Evolutionary conservation across 1,140 invertebrate species (phyloP).

Genomic region (Antheraea mylitta): DNA sequence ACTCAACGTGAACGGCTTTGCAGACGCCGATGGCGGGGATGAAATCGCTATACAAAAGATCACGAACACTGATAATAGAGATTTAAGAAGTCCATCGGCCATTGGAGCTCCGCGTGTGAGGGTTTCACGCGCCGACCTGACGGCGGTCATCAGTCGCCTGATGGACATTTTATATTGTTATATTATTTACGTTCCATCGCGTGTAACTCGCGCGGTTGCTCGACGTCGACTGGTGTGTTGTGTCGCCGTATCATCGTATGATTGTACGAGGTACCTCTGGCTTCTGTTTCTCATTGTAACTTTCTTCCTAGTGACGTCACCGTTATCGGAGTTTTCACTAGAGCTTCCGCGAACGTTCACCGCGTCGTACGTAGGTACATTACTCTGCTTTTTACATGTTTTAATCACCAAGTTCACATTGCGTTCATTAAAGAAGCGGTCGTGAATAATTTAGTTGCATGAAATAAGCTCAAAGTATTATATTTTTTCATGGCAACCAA

Average conservation of each 20-base stretch:
- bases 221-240: slow-evolving; percentile 32
- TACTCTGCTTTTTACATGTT: neutral
- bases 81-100: slow-evolving; percentile 60
- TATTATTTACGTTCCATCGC: slow-evolving; percentile 41
- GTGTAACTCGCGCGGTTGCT: slow-evolving; percentile 32
- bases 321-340: slow-evolving; percentile 4
- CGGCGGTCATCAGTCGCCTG: slow-evolving; percentile 57
- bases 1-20: slow-evolving; percentile 75
- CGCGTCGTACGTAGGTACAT: neutral
- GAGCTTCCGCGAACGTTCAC: slow-evolving; percentile 7
- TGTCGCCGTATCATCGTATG: neutral
- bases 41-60: slow-evolving; percentile 67
- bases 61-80: slow-evolving; percentile 56
- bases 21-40: slow-evolving; percentile 65
- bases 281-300: neutral
- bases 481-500: too few species aligned
- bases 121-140: slow-evolving; percentile 59
- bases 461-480: too few species aligned
- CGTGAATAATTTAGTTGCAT: too few species aligned
- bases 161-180: slow-evolving; percentile 44
- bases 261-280: neutral
- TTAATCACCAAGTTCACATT: too few species aligned
- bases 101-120: slow-evolving; percentile 51
- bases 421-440: too few species aligned
- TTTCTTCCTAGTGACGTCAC: neutral